Base-by-base conservation (phyloP, 2,797 vertebrate species). In the Parotocinclus haroldoi region DNA sequence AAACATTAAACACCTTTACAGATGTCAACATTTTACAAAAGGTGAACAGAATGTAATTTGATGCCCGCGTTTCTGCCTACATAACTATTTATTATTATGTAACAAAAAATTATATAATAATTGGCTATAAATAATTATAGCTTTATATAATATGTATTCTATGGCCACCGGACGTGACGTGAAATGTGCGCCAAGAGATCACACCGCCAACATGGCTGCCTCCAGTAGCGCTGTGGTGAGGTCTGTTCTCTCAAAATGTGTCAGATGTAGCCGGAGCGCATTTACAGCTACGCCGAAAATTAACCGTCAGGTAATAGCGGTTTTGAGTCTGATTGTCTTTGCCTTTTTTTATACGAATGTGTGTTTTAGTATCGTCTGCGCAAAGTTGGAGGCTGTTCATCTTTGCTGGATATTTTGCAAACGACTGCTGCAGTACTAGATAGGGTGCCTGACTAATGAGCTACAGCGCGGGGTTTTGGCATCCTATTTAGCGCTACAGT, bases 201-300 rank as follows among this genome's bases (percentile, higher is more conserved):
- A 19, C 8, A 4, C 10, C 56, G 27, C 9, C 67, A 89, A 82
- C 18, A 92, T 92, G 91, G 89, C 91, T 68, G 81, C 85, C 67
- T 71, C 79, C 81, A 9, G 81, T 68, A 69, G 75, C 0, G 73
- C 80, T 9, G 60, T 77, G 3, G 76, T 83, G 57, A 63, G 76
- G 1, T 81, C 49, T 4, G 36, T 88, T 38, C 27, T 89, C 0
- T 58, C 53, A 3, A 88, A 81, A 82, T 87, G 78, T 79, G 73
- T 71, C 9, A 78, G 16, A n/a, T 74, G 60, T 60, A 66, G 72
- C 48, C 72, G 73, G 7, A 63, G 14, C 36, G 6, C 75, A 1
- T 71, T 71, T 16, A 6, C 17, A 3, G 48, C 67, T 0, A 38
- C 70, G 5, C 72, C 72, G 18, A 77, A 66, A 36, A 14, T 80